Evolutionary conservation across 2,113 vertebrate species (phyloP).

Genomic region (Muntiacus reevesi): DNA sequence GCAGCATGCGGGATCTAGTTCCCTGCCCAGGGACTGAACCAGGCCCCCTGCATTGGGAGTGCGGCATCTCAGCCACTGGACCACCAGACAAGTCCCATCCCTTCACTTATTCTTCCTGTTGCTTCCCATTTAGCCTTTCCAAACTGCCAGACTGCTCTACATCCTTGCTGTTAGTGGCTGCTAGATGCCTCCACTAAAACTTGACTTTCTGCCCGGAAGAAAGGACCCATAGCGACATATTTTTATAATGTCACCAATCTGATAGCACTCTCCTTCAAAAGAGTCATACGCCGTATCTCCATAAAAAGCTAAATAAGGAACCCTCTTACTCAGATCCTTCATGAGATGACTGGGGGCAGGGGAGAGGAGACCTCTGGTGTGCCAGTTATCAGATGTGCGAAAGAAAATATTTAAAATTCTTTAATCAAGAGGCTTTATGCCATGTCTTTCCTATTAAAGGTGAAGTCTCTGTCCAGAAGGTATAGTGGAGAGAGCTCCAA

Average conservation of each 20-base stretch:
- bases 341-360: background rate
- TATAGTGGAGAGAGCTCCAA: background rate
- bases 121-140: background rate
- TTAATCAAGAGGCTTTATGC: background rate
- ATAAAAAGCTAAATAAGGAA: background rate
- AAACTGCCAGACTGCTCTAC: background rate
- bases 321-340: background rate
- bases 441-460: background rate
- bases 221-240: background rate
- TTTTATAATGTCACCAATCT: background rate
- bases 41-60: background rate
- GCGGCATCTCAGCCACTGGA: background rate
- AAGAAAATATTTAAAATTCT: background rate
- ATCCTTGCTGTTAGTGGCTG: fast-evolving
- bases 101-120: background rate
- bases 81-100: background rate
- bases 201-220: background rate
- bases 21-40: background rate
- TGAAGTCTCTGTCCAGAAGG: background rate
- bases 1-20: background rate
- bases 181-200: background rate
- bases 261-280: background rate
- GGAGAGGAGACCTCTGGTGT: background rate
- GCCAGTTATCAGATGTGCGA: background rate
- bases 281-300: background rate